These are phyloP conservation scores for Coptodon bakossiorum DNA, from an alignment of 2,113 vertebrate genomes.

Conservation along the genomic window DNA sequence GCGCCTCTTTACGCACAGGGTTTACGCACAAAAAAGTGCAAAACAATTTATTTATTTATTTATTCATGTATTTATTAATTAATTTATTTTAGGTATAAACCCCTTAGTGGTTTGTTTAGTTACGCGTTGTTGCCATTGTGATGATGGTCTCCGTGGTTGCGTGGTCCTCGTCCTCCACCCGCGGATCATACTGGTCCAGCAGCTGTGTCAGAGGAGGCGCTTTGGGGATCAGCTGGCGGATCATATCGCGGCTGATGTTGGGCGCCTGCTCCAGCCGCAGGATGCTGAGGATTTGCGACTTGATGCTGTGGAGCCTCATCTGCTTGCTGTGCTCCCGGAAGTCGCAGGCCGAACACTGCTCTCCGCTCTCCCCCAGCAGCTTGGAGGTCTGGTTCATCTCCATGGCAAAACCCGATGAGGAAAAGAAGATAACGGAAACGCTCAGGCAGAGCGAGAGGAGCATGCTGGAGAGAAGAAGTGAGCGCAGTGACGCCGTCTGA, in stretches of 20 bases:
- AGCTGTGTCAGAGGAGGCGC: slow-evolving; percentile 92
- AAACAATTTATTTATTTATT: background rate
- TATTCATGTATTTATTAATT: background rate
- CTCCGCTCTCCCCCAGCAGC: slow-evolving; percentile 75
- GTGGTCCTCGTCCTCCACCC: slow-evolving; percentile 89
- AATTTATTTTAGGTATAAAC: background rate
- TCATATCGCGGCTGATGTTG: slow-evolving; percentile 96
- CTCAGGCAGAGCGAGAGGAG: slow-evolving; percentile 75
- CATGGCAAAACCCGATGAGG: slow-evolving; percentile 68
- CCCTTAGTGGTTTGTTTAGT: slow-evolving; percentile 44
- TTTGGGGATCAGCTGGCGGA: slow-evolving; percentile 91
- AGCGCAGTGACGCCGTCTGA: slow-evolving; percentile 50
- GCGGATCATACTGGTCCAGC: slow-evolving; percentile 91
- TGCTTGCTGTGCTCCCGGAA: slow-evolving; percentile 92
- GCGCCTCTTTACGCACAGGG: background rate
- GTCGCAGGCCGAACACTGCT: slow-evolving; percentile 86
- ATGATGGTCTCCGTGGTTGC: slow-evolving; percentile 94
- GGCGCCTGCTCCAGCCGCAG: slow-evolving; percentile 92
- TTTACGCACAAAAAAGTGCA: background rate
- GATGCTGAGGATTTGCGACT: slow-evolving; percentile 96
- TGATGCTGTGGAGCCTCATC: slow-evolving; percentile 92
- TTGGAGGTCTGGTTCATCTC: slow-evolving; percentile 75
- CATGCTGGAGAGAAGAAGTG: slow-evolving; percentile 67
- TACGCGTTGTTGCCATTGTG: slow-evolving; percentile 92
- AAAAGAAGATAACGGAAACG: slow-evolving; percentile 75